Conservation (phyloP, 2,797 vertebrate genomes). For the Melopsittacus undulatus region DNA sequence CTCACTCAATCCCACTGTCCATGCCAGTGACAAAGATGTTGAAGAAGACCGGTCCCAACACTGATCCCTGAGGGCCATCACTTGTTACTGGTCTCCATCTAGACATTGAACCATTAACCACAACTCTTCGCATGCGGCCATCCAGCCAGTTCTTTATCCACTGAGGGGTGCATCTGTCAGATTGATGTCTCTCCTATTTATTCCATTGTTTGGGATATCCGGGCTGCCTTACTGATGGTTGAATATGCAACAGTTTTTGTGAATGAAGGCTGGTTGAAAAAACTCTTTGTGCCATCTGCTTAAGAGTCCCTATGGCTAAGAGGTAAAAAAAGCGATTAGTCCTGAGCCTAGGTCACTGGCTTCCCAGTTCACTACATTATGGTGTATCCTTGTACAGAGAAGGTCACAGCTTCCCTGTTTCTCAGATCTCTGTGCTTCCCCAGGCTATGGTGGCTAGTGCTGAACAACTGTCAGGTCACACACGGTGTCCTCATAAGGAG, state of each 20-base stretch:
- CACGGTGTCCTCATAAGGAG: neutral
- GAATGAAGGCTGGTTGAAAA: neutral
- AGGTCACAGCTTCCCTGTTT: neutral
- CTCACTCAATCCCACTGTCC: no score
- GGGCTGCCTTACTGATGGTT: neutral
- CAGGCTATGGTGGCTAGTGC: fast-evolving
- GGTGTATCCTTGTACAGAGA: neutral
- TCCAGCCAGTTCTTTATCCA: neutral
- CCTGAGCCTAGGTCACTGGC: fast-evolving
- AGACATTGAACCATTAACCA: no score
- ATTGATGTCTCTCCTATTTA: neutral
- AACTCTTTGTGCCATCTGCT: neutral
- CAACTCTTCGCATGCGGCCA: fast-evolving
- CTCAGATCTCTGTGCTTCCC: neutral
- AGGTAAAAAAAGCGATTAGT: fast-evolving
- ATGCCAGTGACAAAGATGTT: no score
- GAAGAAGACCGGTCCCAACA: no score
- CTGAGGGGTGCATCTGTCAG: neutral
- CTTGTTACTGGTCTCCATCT: no score
- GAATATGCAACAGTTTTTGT: neutral
- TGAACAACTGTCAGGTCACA: neutral
- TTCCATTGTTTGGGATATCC: neutral
- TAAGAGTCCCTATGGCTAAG: neutral
- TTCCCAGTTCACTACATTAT: neutral
- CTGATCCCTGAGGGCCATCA: no score